Evolutionary conservation across 2,888 invertebrate species (phyloP).

Genomic region (Galerucella calmariensis): DNA sequence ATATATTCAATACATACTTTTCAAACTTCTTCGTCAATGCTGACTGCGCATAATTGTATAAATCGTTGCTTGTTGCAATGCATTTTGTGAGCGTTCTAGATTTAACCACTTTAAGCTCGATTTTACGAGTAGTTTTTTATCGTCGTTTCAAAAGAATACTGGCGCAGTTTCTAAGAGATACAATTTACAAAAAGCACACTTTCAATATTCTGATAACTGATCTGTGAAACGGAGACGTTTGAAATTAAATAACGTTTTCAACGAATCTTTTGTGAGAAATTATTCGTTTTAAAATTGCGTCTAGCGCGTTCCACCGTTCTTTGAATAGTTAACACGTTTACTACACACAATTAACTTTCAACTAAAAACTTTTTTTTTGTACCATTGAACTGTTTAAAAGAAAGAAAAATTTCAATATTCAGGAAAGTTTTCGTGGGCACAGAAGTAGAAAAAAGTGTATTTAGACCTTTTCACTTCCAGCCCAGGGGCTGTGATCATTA

Average conservation of each 20-base stretch:
- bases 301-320: not conserved
- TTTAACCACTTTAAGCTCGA: not conserved
- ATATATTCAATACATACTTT: no score
- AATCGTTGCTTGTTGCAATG: not conserved
- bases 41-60: not conserved
- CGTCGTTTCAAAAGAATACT: not conserved
- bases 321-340: not conserved
- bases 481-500: no score
- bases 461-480: no score
- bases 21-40: no score
- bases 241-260: not conserved
- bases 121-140: not conserved
- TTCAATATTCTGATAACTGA: constrained; percentile 1
- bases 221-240: not conserved
- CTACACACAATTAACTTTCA: not conserved
- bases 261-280: not conserved
- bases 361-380: no score
- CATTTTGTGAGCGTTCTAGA: not conserved
- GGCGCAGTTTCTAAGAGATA: not conserved
- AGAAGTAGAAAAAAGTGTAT: no score
- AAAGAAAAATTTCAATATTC: no score
- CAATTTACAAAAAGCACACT: not conserved
- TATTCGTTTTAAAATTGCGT: not conserved
- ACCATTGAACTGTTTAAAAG: no score
- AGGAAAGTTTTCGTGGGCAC: no score